Evolutionary conservation across 2,888 invertebrate species (phyloP).

Genomic region (Penaeus monodon): DNA sequence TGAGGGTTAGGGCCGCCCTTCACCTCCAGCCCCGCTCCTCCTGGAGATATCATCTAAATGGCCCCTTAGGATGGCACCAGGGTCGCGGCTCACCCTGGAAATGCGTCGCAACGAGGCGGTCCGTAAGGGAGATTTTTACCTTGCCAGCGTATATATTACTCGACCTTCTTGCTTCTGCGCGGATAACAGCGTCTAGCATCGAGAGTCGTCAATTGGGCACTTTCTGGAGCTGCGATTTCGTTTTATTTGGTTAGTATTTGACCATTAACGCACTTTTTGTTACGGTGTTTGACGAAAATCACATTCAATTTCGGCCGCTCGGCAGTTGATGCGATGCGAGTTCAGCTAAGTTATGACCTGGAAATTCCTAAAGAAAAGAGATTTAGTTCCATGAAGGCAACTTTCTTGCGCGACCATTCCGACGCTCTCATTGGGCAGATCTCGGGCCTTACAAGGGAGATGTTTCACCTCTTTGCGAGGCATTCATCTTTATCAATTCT

Average conservation of each 20-base stretch:
- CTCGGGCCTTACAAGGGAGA: too few relatives aligned
- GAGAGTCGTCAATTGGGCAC: constrained; percentile 39
- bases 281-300: too few relatives aligned
- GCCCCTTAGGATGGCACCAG: constrained; percentile 35
- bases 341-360: too few relatives aligned
- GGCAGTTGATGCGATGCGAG: too few relatives aligned
- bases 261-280: constrained; percentile 39
- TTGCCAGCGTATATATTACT: background rate
- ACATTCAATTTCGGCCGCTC: too few relatives aligned
- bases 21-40: constrained; percentile 41
- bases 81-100: background rate
- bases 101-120: background rate
- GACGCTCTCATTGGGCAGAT: too few relatives aligned
- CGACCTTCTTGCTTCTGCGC: constrained; percentile 3
- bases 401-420: too few relatives aligned
- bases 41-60: constrained; percentile 52
- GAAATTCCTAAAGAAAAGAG: too few relatives aligned
- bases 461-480: too few relatives aligned
- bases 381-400: too few relatives aligned
- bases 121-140: background rate
- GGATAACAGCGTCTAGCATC: constrained; percentile 10
- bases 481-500: too few relatives aligned
- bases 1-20: constrained; percentile 28
- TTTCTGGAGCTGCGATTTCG: constrained; percentile 49
- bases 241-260: constrained; percentile 45